Conservation (phyloP, 2,113 vertebrate genomes). For the Gymnobelideus leadbeateri region DNA sequence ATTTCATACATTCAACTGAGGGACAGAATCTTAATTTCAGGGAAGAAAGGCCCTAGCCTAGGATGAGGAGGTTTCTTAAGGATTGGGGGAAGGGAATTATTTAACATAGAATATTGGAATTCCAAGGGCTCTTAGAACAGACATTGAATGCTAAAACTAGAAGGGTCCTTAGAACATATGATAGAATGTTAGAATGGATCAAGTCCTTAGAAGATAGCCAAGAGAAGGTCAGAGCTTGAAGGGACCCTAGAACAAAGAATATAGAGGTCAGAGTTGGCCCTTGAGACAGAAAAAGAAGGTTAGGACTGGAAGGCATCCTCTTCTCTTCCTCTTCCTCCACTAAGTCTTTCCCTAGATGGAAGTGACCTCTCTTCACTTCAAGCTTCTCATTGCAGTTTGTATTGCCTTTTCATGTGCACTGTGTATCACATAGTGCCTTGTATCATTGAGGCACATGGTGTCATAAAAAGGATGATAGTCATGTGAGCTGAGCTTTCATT, state of each 20-base stretch:
- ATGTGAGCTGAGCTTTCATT: not conserved
- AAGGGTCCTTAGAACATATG: not conserved
- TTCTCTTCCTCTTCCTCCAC: not conserved
- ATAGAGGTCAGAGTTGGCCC: not conserved
- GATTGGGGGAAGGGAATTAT: not conserved
- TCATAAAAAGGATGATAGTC: not conserved
- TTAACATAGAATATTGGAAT: not conserved
- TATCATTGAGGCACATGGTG: not conserved
- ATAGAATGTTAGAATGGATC: not conserved
- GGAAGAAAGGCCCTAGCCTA: not conserved
- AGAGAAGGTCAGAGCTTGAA: not conserved
- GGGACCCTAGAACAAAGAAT: not conserved
- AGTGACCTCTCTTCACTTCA: not conserved
- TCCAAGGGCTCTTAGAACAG: not conserved
- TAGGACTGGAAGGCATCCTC: not conserved
- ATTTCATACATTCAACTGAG: not conserved
- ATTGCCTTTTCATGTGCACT: not conserved
- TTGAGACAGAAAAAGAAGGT: not conserved
- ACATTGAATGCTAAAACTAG: not conserved
- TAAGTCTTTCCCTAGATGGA: not conserved
- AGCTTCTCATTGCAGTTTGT: not conserved
- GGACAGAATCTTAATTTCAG: not conserved
- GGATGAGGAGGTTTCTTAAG: not conserved
- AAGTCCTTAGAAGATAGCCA: not conserved
- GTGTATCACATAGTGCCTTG: not conserved